Percentiles rank a stretch among this genome's conserved stretches.
These are phyloP conservation scores for Micromussa lordhowensis DNA, from an alignment of 92 coral and sea anemone species.

Conservation along the genomic window DNA sequence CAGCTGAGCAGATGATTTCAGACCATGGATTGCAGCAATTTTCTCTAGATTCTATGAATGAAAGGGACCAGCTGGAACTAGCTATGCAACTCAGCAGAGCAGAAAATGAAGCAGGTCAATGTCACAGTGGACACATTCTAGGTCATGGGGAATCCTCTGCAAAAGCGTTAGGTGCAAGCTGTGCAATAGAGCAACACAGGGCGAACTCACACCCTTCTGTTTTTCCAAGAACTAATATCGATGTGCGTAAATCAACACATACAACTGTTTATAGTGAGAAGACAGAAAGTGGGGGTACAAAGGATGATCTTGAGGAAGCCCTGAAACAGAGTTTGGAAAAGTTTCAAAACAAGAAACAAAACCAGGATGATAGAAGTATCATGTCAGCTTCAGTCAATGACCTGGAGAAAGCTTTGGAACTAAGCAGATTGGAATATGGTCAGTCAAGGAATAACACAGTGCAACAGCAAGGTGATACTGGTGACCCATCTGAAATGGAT, in stretches of 20 bases:
- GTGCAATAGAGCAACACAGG: neutral
- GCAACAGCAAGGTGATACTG: neutral
- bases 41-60: conserved; percentile 20
- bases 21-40: neutral
- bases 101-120: conserved; percentile 6
- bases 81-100: conserved; percentile 47
- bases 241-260: neutral
- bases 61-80: conserved; percentile 44
- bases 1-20: neutral
- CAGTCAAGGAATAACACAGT: neutral
- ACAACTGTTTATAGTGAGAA: neutral
- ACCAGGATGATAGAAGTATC: neutral
- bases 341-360: conserved; percentile 7
- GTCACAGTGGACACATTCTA: neutral
- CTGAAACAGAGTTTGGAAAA: conserved; percentile 39
- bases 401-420: conserved; percentile 44
- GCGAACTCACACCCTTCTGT: conserved; percentile 1
- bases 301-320: conserved; percentile 29
- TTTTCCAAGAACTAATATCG: neutral
- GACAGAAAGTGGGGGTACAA: neutral
- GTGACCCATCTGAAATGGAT: neutral
- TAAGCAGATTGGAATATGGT: conserved; percentile 53
- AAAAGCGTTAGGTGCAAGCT: neutral
- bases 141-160: neutral
- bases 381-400: conserved; percentile 2